Conservation (phyloP, 1,140 invertebrate genomes). For the Patella vulgata region DNA sequence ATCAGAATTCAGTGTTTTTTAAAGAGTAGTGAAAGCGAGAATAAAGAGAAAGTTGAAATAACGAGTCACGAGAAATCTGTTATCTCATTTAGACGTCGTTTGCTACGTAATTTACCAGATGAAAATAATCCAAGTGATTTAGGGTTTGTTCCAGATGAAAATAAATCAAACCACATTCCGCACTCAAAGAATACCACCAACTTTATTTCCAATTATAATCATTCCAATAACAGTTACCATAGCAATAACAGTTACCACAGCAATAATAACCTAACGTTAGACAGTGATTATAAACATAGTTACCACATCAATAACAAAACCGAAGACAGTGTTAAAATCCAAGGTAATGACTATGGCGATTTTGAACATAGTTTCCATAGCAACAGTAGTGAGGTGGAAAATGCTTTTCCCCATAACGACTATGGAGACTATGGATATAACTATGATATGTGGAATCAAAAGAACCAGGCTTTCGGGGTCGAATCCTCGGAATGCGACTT, state of each 20-base stretch:
- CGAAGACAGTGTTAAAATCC: neutral
- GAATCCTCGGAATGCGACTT: conserved; percentile 38
- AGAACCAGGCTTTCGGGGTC: neutral
- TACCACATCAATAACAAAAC: neutral
- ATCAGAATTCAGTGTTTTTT: conserved; percentile 42
- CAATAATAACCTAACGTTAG: neutral
- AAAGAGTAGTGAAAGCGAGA: conserved; percentile 21
- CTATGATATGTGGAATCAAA: conserved; percentile 1
- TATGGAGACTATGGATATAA: neutral
- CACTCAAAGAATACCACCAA: too few species aligned
- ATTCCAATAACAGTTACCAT: neutral
- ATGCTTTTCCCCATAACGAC: neutral
- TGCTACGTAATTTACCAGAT: neutral
- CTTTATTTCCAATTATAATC: too few species aligned
- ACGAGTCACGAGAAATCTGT: conserved; percentile 1
- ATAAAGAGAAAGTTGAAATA: conserved; percentile 1
- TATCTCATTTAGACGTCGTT: neutral
- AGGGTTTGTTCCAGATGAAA: conserved; percentile 1
- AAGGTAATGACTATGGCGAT: too few species aligned
- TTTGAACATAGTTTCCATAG: too few species aligned
- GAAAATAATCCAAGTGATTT: neutral
- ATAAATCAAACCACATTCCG: too few species aligned
- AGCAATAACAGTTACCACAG: neutral
- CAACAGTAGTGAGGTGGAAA: neutral
- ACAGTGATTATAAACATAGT: too few species aligned